Percentiles rank a stretch among this genome's conserved stretches.
phyloP scores from a whole-genome alignment of 2,888 invertebrate genomes.

The Rhodophaea formosa region DNA sequence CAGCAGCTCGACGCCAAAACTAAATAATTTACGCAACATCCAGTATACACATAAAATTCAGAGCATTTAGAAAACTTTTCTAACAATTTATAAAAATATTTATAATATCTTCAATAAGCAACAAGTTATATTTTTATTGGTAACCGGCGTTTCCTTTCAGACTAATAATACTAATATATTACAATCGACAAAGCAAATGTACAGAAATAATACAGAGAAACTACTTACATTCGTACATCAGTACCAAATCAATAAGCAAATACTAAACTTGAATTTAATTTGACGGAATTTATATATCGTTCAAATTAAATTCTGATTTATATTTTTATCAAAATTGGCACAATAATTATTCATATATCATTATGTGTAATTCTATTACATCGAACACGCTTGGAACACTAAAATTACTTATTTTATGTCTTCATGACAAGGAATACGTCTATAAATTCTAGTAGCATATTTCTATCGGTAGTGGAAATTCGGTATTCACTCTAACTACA shows the following conservation, averaged over 20 bases:
- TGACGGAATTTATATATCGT: neutral
- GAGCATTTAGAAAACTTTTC: constrained; percentile 66
- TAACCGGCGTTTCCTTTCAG: constrained; percentile 81
- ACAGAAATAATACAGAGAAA: constrained; percentile 65
- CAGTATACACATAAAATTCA: constrained; percentile 57
- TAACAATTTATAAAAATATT: constrained; percentile 72
- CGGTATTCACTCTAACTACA: constrained; percentile 62
- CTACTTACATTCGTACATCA: constrained; percentile 65
- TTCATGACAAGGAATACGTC: constrained; percentile 60
- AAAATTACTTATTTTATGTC: constrained; percentile 56
- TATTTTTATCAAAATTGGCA: constrained; percentile 44
- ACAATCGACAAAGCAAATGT: constrained; percentile 73
- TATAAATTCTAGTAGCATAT: constrained; percentile 48
- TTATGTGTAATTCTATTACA: constrained; percentile 57
- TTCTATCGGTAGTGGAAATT: constrained; percentile 73
- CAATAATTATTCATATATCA: constrained; percentile 41
- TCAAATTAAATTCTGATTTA: constrained; percentile 3
- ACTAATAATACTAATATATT: constrained; percentile 78
- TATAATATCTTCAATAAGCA: constrained; percentile 79
- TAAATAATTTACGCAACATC: constrained; percentile 72
- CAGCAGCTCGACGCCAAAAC: constrained; percentile 43
- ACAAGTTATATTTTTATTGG: constrained; percentile 80
- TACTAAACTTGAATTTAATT: constrained; percentile 19
- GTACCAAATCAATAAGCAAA: constrained; percentile 6
- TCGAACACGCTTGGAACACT: constrained; percentile 75